These are phyloP conservation scores for Lysandra bellargus DNA, from an alignment of 2,888 invertebrate genomes.

Conservation along the genomic window DNA sequence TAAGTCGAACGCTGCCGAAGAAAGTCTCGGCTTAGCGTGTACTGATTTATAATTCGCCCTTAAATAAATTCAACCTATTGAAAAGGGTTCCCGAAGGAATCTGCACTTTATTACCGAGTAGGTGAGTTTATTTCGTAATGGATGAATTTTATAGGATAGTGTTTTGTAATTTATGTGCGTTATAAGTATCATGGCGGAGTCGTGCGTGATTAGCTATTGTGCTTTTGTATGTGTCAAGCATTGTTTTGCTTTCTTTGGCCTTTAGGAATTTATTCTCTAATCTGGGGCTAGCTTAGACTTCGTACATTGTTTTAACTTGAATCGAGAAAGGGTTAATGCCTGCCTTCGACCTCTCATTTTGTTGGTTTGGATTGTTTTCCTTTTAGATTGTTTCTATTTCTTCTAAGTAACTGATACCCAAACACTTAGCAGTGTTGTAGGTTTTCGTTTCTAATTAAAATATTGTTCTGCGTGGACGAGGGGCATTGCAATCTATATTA, in stretches of 20 bases:
- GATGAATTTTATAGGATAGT: not conserved
- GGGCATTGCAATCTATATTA: no score
- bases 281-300: conserved; percentile 11
- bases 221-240: conserved; percentile 41
- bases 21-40: conserved; percentile 39
- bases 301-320: conserved; percentile 10
- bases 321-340: not conserved
- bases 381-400: not conserved
- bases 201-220: conserved; percentile 45
- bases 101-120: conserved; percentile 2
- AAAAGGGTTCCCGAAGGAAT: conserved; percentile 26
- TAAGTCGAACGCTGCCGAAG: conserved; percentile 43
- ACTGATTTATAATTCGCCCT: conserved; percentile 42
- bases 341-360: not conserved
- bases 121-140: conserved; percentile 32
- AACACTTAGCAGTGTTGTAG: no score
- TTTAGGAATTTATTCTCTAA: conserved; percentile 34
- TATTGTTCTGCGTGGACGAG: not conserved
- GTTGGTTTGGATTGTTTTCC: not conserved
- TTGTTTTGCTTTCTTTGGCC: conserved; percentile 38
- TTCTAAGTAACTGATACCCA: not conserved
- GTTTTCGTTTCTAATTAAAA: not conserved
- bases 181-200: conserved; percentile 38
- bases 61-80: conserved; percentile 35
- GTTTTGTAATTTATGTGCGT: conserved; percentile 30